phyloP scores from a whole-genome alignment of 2,888 invertebrate genomes.

The Cistogaster globosa region DNA sequence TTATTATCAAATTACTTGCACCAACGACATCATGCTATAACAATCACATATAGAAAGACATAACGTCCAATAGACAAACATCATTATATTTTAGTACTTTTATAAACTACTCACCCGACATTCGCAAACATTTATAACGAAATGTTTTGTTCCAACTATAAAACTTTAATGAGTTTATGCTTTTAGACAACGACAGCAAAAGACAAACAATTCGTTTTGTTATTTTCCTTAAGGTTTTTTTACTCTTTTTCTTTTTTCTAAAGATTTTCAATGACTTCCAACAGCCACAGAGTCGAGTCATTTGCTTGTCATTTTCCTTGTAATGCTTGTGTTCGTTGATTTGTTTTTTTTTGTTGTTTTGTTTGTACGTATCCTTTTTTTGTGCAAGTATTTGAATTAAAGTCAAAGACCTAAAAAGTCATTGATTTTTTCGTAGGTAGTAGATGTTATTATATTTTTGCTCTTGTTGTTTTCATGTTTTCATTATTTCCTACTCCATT shows the following conservation, averaged over 20 bases:
- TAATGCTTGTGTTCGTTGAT: conserved; percentile 11
- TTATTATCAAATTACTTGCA: conserved; percentile 47
- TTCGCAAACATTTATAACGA: conserved; percentile 43
- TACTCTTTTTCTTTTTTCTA: neutral
- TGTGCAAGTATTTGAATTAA: conserved; percentile 30
- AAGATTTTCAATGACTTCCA: conserved; percentile 41
- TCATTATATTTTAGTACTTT: conserved; percentile 37
- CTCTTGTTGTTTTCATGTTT: conserved; percentile 29
- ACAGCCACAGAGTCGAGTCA: conserved; percentile 42
- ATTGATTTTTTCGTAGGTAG: conserved; percentile 59
- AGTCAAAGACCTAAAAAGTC: conserved; percentile 67
- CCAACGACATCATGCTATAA: conserved; percentile 19
- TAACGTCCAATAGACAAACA: conserved; percentile 28
- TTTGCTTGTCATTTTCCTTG: conserved; percentile 28
- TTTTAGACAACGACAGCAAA: conserved; percentile 30
- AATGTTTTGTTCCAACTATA: conserved; percentile 59
- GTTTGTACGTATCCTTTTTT: conserved; percentile 39
- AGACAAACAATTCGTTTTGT: conserved; percentile 43
- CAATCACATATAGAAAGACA: neutral
- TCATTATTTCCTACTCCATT: conserved; percentile 40
- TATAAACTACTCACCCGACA: conserved; percentile 27
- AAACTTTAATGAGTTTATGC: conserved; percentile 68
- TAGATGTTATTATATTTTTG: conserved; percentile 33
- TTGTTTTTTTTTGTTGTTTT: conserved; percentile 2
- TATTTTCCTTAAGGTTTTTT: conserved; percentile 31